These are phyloP conservation scores for Arenaria interpres DNA, from an alignment of 2,113 vertebrate genomes.

Conservation along the genomic window DNA sequence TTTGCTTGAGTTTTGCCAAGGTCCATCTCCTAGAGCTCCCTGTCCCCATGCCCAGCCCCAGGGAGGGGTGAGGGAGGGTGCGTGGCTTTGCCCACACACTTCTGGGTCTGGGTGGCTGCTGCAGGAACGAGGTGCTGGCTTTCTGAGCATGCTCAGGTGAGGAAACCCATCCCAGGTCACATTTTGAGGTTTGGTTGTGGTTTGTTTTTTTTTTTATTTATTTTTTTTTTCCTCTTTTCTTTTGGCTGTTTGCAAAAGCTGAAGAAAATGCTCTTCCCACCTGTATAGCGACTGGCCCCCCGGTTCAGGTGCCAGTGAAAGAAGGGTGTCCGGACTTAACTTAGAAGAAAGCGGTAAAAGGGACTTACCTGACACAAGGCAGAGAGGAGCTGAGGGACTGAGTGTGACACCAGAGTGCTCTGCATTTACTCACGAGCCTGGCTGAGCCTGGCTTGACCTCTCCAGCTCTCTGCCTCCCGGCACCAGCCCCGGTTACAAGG, in stretches of 20 bases:
- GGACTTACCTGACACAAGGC: slow-evolving; percentile 74
- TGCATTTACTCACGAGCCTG: slow-evolving; percentile 69
- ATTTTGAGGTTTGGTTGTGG: not conserved
- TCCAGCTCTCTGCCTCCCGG: slow-evolving; percentile 71
- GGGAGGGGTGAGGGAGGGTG: not conserved
- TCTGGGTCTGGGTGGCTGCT: slow-evolving; percentile 56
- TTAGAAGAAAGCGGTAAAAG: slow-evolving; percentile 69
- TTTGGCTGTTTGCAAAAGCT: slow-evolving; percentile 53
- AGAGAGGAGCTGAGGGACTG: slow-evolving; percentile 65
- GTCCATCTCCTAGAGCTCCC: not conserved
- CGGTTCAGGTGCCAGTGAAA: slow-evolving; percentile 52
- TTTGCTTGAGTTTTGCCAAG: slow-evolving; percentile 34
- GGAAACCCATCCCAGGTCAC: slow-evolving; percentile 34
- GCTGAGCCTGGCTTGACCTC: slow-evolving; percentile 60
- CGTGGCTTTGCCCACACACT: slow-evolving; percentile 11
- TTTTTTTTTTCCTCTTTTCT: not conserved
- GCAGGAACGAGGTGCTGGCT: slow-evolving; percentile 55
- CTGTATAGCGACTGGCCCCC: slow-evolving; percentile 66
- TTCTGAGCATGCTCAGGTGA: slow-evolving; percentile 61
- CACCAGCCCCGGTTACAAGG: slow-evolving; percentile 67
- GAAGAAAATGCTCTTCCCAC: slow-evolving; percentile 74
- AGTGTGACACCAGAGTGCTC: slow-evolving; percentile 50
- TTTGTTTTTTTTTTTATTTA: too few relatives aligned
- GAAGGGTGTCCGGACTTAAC: slow-evolving; percentile 74
- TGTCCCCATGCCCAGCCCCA: not conserved